phyloP scores from a whole-genome alignment of 2,113 vertebrate species.

The Scolopax mira region DNA sequence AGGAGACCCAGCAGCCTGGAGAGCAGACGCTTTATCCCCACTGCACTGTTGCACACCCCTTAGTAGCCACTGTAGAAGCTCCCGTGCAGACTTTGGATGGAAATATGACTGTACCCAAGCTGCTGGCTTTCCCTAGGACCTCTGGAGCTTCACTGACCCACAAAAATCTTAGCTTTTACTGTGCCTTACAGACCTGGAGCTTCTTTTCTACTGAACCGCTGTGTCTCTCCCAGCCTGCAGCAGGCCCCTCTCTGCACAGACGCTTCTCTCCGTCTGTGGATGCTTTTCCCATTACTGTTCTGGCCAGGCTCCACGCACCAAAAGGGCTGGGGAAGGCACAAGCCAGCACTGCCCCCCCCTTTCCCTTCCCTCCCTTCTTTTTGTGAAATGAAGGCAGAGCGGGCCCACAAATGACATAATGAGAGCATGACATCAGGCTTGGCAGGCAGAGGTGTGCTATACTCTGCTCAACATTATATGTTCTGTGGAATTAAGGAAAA shows the following conservation, averaged over 20 bases:
- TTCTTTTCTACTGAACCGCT: rapidly evolving
- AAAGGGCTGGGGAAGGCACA: conserved; percentile 40
- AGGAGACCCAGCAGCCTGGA: background rate
- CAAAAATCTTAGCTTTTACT: background rate
- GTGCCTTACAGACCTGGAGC: background rate
- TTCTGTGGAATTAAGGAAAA: background rate
- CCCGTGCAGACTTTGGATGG: background rate
- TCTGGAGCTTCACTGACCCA: background rate
- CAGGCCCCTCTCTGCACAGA: background rate
- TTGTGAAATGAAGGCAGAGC: conserved; percentile 20
- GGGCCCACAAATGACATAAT: conserved; percentile 63
- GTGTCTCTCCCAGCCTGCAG: background rate
- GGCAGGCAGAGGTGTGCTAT: background rate
- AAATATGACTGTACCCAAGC: too few relatives aligned
- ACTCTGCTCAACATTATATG: background rate
- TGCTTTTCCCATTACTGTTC: conserved; percentile 61
- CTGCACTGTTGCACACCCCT: background rate
- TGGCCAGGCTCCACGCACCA: conserved; percentile 25
- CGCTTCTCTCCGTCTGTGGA: background rate
- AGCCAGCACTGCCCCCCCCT: background rate
- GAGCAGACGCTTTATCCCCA: background rate
- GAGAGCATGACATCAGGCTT: conserved; percentile 69
- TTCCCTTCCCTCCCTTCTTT: background rate
- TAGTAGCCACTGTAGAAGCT: background rate
- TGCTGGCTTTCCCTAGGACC: background rate